A percentile compares a stretch with the other conserved stretches of the same genome.
These are phyloP conservation scores for Tachysurus fulvidraco DNA, from an alignment of 2,113 vertebrate genomes.

Conservation along the genomic window DNA sequence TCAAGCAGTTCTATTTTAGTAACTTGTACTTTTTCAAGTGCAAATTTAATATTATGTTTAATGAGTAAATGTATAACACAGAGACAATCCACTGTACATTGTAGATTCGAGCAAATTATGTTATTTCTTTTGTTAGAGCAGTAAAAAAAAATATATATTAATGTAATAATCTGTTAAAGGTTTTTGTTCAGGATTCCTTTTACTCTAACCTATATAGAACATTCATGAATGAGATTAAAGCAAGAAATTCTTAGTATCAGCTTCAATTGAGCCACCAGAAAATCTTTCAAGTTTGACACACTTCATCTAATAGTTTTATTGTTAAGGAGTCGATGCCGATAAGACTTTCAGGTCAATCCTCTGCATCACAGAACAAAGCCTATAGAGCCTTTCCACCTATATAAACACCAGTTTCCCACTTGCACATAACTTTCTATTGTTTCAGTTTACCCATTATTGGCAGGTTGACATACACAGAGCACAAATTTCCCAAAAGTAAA, in stretches of 20 bases:
- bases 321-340: no score
- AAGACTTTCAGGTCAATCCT: slow-evolving; percentile 6
- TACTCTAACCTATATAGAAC: not conserved
- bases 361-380: not conserved
- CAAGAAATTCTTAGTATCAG: not conserved
- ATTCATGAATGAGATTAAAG: no score
- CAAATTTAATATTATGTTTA: not conserved
- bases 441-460: not conserved
- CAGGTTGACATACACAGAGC: slow-evolving; percentile 31
- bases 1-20: not conserved
- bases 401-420: not conserved
- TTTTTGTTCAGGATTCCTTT: not conserved
- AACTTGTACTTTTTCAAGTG: not conserved
- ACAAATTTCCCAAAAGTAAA: slow-evolving; percentile 36
- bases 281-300: not conserved
- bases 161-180: not conserved
- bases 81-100: not conserved
- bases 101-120: not conserved
- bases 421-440: not conserved
- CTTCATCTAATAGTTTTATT: not conserved
- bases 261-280: not conserved
- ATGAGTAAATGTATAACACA: no score
- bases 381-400: not conserved
- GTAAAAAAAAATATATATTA: not conserved
- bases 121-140: no score